Conservation (phyloP, 1,140 invertebrate species). For the Cherax destructor region DNA sequence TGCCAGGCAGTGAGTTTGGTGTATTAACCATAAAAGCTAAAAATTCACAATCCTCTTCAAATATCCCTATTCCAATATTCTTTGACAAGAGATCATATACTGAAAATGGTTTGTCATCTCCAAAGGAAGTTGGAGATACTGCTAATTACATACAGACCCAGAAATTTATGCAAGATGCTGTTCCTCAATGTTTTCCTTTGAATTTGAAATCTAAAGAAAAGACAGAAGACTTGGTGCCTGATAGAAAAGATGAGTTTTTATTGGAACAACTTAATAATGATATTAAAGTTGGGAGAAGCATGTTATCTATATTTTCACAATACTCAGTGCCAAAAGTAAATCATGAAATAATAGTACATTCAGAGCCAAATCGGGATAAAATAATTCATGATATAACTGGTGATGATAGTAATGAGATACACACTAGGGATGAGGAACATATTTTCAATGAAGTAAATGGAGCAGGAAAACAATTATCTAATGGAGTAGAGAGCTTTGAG, state of each 20-base stretch:
- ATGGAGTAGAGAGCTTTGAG: not conserved
- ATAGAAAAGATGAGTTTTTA: not conserved
- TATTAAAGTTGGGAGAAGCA: not conserved
- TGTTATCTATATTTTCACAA: not conserved
- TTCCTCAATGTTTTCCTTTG: not conserved
- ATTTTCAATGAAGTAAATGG: not conserved
- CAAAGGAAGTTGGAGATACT: not conserved
- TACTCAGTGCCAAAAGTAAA: not conserved
- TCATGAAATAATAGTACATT: no score
- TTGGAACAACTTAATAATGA: not conserved
- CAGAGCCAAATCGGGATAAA: not conserved
- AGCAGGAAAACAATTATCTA: not conserved
- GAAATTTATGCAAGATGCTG: not conserved
- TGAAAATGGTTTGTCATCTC: not conserved
- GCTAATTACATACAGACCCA: not conserved
- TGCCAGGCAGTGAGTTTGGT: not conserved
- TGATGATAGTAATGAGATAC: not conserved
- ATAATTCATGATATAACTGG: not conserved
- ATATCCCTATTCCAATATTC: not conserved
- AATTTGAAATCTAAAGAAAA: not conserved
- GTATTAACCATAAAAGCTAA: not conserved
- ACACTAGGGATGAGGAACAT: not conserved
- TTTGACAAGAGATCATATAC: not conserved
- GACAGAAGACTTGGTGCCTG: not conserved
- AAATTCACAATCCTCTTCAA: not conserved